Evolutionary conservation across 2,113 vertebrate species (phyloP).

Genomic region (Rafetus swinhoei): DNA sequence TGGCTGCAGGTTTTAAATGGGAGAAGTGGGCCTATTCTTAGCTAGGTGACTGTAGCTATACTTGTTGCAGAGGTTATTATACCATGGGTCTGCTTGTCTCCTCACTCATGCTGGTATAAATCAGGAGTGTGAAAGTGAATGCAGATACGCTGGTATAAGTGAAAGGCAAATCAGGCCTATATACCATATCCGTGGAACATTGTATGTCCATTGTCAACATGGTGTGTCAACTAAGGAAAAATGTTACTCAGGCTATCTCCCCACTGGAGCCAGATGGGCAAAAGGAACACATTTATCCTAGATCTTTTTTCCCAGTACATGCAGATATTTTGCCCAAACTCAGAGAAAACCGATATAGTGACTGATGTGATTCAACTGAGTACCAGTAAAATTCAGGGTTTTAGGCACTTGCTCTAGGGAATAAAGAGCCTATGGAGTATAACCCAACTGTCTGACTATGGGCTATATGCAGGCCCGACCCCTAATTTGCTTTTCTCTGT

Average conservation of each 20-base stretch:
- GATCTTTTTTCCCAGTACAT: neutral
- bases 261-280: neutral
- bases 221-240: neutral
- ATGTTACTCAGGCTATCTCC: constrained; percentile 5
- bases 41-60: neutral
- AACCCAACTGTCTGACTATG: neutral
- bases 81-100: neutral
- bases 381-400: neutral
- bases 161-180: constrained; percentile 5
- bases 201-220: neutral
- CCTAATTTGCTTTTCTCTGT: neutral
- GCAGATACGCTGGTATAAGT: neutral
- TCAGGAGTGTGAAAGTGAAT: neutral
- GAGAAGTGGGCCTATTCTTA: neutral
- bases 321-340: neutral
- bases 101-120: neutral
- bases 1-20: neutral
- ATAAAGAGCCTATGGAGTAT: neutral
- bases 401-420: neutral
- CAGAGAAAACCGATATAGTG: neutral
- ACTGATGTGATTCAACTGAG: neutral
- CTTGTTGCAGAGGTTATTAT: neutral
- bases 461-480: neutral
- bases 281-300: constrained; percentile 22
- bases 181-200: neutral